Evolutionary conservation across 2,113 vertebrate species (phyloP).

Genomic region (Bufo bufo): DNA sequence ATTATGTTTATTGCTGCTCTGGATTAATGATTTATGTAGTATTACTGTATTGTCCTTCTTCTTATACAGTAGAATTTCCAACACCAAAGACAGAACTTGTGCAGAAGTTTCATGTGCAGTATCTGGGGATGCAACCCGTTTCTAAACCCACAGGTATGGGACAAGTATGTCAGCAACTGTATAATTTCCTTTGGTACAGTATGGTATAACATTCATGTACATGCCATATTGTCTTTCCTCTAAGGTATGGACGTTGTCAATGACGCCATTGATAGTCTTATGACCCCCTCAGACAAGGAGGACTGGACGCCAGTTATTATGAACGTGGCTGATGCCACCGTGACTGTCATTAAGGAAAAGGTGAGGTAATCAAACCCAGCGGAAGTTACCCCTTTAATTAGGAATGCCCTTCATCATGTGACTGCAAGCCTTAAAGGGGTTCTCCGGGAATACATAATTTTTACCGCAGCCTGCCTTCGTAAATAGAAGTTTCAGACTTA

Average conservation of each 20-base stretch:
- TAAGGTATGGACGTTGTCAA: constrained; percentile 97
- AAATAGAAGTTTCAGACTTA: too few relatives aligned
- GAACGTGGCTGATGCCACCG: constrained; percentile 93
- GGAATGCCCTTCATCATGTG: not conserved
- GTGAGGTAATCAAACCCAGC: constrained; percentile 65
- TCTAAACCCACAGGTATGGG: constrained; percentile 88
- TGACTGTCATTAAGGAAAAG: constrained; percentile 92
- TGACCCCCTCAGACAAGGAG: constrained; percentile 83
- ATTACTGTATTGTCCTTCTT: constrained; percentile 60
- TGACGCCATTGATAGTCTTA: constrained; percentile 87
- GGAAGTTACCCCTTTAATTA: not conserved
- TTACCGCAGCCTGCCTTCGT: too few relatives aligned
- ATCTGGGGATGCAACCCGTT: constrained; percentile 89
- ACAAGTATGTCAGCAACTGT: not conserved
- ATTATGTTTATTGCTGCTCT: not conserved
- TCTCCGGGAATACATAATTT: too few relatives aligned
- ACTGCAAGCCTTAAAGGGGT: too few relatives aligned
- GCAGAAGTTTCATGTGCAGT: constrained; percentile 94
- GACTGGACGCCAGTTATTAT: constrained; percentile 92
- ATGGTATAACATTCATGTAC: not conserved
- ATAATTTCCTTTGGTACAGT: not conserved
- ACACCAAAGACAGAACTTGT: constrained; percentile 97
- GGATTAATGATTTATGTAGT: not conserved
- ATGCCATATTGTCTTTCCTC: constrained; percentile 27
- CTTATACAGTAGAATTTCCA: constrained; percentile 89